Conservation (phyloP, 2,113 vertebrate species). For the Peromyscus californicus region DNA sequence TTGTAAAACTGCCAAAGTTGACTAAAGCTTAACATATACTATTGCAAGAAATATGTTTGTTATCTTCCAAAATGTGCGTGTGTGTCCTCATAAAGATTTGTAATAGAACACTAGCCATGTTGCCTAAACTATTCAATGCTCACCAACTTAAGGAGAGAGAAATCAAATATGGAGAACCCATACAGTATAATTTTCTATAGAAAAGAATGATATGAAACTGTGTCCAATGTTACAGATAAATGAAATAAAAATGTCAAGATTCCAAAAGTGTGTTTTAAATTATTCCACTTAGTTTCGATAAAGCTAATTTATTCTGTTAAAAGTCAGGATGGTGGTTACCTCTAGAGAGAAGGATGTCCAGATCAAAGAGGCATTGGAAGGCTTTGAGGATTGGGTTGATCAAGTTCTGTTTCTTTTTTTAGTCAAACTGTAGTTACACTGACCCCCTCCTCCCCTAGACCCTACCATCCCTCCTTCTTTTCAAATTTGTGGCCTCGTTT, state of each 20-base stretch:
- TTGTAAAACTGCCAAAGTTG: not conserved
- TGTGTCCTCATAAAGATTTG: not conserved
- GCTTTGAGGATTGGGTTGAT: no score
- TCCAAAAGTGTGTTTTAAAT: not conserved
- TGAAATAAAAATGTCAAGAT: not conserved
- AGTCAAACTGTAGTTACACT: not conserved
- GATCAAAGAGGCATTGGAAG: not conserved
- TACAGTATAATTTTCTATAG: not conserved
- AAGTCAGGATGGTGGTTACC: not conserved
- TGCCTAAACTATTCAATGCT: not conserved
- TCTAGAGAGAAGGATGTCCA: not conserved
- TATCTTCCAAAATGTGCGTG: not conserved
- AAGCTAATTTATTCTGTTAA: not conserved
- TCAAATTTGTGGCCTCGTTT: not conserved
- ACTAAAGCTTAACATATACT: not conserved
- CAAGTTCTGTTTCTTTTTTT: not conserved
- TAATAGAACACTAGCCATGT: not conserved
- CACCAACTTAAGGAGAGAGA: not conserved
- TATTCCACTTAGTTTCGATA: not conserved
- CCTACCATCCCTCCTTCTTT: not conserved
- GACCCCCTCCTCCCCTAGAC: not conserved
- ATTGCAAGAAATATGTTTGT: not conserved
- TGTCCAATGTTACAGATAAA: not conserved
- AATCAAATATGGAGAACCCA: not conserved
- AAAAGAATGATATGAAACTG: not conserved